Evolutionary conservation across 2,797 vertebrate genomes (phyloP).

Genomic region (Hyperoplus immaculatus): DNA sequence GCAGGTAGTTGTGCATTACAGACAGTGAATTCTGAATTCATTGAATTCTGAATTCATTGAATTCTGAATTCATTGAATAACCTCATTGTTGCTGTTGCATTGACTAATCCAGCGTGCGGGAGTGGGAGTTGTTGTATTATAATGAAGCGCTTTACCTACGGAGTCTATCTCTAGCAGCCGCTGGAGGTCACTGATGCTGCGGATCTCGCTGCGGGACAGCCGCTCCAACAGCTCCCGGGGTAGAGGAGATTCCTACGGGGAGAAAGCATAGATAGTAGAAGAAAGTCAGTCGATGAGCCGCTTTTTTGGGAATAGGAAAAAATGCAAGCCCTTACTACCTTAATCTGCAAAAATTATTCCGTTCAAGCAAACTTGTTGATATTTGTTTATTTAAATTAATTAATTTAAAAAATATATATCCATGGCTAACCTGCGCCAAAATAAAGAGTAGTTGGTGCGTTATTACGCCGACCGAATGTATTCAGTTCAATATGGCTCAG

Average conservation of each 20-base stretch:
- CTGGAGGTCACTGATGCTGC: constrained; percentile 97
- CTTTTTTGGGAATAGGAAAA: not conserved
- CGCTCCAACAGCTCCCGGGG: constrained; percentile 94
- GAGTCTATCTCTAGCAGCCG: constrained; percentile 96
- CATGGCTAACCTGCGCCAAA: not conserved
- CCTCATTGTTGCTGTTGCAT: not conserved
- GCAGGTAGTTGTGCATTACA: not conserved
- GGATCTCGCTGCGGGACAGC: constrained; percentile 94
- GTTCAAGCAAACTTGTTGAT: not conserved
- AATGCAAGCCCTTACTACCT: not conserved
- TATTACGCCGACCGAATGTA: constrained; percentile 43
- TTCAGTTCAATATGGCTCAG: not conserved
- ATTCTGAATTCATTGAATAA: not conserved
- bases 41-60: not conserved
- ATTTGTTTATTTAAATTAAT: too few relatives aligned
- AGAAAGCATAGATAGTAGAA: too few relatives aligned
- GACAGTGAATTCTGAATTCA: too few relatives aligned
- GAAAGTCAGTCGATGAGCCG: constrained; percentile 1
- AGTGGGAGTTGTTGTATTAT: constrained; percentile 16
- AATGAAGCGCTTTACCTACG: constrained; percentile 92
- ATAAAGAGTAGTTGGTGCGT: constrained; percentile 13
- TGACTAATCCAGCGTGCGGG: not conserved
- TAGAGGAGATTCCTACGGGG: constrained; percentile 90
- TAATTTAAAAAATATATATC: too few relatives aligned
- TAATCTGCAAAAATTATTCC: not conserved